Evolutionary conservation across 2,888 invertebrate species (phyloP).

Genomic region (Oscheius sp.): DNA sequence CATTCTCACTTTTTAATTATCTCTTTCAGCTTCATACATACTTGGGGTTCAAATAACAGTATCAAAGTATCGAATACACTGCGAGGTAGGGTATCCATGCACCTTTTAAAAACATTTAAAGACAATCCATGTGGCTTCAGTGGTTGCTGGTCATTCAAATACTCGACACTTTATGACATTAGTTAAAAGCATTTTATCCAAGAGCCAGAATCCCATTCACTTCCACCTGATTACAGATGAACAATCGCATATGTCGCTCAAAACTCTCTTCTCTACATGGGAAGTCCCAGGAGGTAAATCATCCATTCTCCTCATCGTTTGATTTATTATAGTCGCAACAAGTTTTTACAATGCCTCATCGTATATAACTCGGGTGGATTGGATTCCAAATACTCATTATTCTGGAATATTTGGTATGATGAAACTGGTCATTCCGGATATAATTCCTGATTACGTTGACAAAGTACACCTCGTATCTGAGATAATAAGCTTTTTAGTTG

Average conservation of each 20-base stretch:
- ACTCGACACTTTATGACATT: not conserved
- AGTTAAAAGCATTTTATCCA: slow-evolving; percentile 34
- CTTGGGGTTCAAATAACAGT: slow-evolving; percentile 21
- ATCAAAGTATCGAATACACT: not conserved
- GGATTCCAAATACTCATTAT: slow-evolving; percentile 54
- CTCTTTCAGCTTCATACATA: slow-evolving; percentile 11
- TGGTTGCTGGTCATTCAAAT: slow-evolving; percentile 1
- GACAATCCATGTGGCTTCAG: slow-evolving; percentile 12
- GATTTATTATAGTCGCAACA: not conserved
- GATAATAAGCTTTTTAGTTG: slow-evolving; percentile 23
- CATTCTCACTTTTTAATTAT: not conserved
- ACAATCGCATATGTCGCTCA: slow-evolving; percentile 19
- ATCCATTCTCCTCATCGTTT: not conserved
- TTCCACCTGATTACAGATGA: slow-evolving; percentile 43
- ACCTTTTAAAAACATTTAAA: not conserved
- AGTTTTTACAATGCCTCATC: slow-evolving; percentile 17
- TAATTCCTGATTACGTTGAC: slow-evolving; percentile 25
- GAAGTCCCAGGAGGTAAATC: slow-evolving; percentile 34
- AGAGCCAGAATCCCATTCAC: slow-evolving; percentile 33
- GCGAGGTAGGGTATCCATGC: not conserved
- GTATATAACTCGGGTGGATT: slow-evolving; percentile 34
- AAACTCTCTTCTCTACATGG: slow-evolving; percentile 37
- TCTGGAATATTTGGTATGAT: slow-evolving; percentile 42
- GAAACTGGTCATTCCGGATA: slow-evolving; percentile 47
- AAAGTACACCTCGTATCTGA: slow-evolving; percentile 13